Evolutionary conservation across 2,797 vertebrate genomes (phyloP).

Genomic region (Vireo griseus): DNA sequence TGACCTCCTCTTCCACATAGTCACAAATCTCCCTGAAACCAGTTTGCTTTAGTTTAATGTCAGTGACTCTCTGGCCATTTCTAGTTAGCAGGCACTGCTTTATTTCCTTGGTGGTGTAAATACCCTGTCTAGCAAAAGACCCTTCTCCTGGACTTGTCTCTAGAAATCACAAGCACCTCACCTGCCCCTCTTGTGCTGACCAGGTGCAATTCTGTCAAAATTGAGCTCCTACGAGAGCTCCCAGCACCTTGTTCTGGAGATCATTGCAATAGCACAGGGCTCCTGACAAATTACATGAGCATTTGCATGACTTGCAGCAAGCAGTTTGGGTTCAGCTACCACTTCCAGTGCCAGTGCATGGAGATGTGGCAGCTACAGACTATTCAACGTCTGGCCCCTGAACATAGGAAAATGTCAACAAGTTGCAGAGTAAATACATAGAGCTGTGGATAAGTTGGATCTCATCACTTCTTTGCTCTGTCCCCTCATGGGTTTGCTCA

Average conservation of each 20-base stretch:
- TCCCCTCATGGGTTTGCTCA: accelerated
- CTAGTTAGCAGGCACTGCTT: not conserved
- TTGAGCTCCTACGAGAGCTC: not conserved
- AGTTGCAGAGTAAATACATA: not conserved
- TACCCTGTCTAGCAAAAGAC: not conserved
- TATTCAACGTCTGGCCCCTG: not conserved
- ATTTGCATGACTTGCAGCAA: not conserved
- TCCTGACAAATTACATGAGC: not conserved
- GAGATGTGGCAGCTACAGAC: not conserved
- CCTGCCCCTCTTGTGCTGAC: not conserved
- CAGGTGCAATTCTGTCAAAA: not conserved
- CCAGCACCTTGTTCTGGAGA: not conserved
- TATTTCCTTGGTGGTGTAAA: not conserved
- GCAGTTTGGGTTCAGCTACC: not conserved
- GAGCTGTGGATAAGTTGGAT: not conserved
- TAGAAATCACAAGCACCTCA: not conserved
- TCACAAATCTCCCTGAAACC: not conserved
- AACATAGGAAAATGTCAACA: not conserved
- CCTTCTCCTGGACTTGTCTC: not conserved
- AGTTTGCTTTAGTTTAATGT: not conserved
- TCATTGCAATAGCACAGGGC: accelerated
- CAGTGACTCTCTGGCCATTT: not conserved
- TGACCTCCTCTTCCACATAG: not conserved
- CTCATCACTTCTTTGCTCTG: not conserved
- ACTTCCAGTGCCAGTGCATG: not conserved